These are phyloP conservation scores for Caenorhabditis inopinata DNA, from an alignment of 1,140 invertebrate genomes.

Conservation along the genomic window DNA sequence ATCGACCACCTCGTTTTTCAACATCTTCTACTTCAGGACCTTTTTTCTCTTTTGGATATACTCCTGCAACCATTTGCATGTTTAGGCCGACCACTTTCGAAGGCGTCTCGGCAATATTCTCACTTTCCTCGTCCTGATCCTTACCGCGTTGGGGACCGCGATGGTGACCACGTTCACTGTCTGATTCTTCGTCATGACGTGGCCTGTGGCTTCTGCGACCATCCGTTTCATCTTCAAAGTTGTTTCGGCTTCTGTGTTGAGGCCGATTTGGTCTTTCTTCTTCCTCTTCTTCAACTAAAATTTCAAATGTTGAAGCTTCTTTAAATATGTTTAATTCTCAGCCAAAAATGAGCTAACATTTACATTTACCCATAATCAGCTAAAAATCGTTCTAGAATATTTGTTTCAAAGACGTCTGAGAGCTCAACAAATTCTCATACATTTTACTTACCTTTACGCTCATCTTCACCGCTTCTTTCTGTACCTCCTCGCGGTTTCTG, in stretches of 20 bases:
- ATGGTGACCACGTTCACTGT: neutral
- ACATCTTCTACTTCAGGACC: neutral
- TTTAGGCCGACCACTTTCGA: constrained; percentile 44
- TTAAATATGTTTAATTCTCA: too few relatives aligned
- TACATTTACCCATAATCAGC: too few relatives aligned
- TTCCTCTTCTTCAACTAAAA: constrained; percentile 3
- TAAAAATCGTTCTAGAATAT: too few relatives aligned
- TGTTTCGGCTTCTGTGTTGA: neutral
- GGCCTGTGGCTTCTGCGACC: neutral
- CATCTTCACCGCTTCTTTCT: neutral
- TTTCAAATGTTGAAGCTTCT: neutral
- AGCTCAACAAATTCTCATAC: neutral
- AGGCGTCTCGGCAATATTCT: constrained; percentile 32
- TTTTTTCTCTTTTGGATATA: constrained; percentile 40
- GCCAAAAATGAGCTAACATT: too few relatives aligned
- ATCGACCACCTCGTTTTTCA: constrained; percentile 18
- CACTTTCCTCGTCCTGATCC: neutral
- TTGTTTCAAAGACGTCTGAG: too few relatives aligned
- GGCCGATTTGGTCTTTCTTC: neutral
- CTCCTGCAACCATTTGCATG: constrained; percentile 48
- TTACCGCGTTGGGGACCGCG: neutral
- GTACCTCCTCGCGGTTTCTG: neutral
- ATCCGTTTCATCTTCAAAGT: neutral
- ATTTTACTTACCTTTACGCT: neutral
- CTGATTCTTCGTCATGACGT: neutral